Base-by-base conservation (phyloP, 2,113 vertebrate species). In the Thermophis baileyi region DNA sequence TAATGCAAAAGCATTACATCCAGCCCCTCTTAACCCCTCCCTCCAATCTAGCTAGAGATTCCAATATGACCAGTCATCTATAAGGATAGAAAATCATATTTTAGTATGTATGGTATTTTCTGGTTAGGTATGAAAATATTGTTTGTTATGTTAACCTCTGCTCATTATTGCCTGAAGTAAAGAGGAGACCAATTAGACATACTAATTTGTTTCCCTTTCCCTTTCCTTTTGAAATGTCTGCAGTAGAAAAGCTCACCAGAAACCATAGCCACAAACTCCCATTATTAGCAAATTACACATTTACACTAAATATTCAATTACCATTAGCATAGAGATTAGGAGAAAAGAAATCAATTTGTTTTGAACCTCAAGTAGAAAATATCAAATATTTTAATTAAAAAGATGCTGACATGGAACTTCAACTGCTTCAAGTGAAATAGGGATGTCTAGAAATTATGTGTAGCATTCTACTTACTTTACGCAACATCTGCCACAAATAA, bases 301-400 rank as follows among this genome's bases (percentile, higher is more conserved):
- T 89, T 93, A 93, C 51, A 60, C 69, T 90, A 53, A 93, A 93
- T 93, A 85, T 93, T 90, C 88, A 90, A 93, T 93, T 57, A 89
- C 74, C 74, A 93, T 93, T 93, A 93, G 53, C 44, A 93, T 20
- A 90, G 54, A 93, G 92, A 93, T 93, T 93, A 89, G 51, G 57
- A 89, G n/a, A 54, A 51, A 51, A 47, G 22, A 90, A 93, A 93
- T 93, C 92, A 93, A 93, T 93, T 93, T 93, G 92, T 90, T 93
- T 93, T 93, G 88, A 90, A 93, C 69, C 53, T 85, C 46, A 85
- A 93, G 69, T 89, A 89, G 88, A 93, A 92, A 90, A 93, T 93
- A 93, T 93, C 30, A 93, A 93, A 93, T 93, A 93, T 93, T 89
- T 93, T 89, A 85, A 93, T 90, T 90, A 90, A 93, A 93, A 93